Conservation (phyloP, 2,797 vertebrate genomes). For the Lacerta viridis region DNA sequence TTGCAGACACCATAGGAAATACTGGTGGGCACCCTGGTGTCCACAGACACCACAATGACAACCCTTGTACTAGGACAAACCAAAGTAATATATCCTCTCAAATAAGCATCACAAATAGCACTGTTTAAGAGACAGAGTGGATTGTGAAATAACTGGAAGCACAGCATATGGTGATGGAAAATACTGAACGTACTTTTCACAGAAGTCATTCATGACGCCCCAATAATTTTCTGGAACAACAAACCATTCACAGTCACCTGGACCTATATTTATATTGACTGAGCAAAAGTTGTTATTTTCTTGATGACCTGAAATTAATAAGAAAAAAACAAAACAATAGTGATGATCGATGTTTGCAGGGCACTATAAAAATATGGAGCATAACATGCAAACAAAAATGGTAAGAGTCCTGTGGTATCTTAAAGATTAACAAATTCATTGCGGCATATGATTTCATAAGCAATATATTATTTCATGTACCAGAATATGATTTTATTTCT, state of each 20-base stretch:
- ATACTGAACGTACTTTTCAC: slow-evolving; percentile 92
- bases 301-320: slow-evolving; percentile 90
- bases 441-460: slow-evolving; percentile 3
- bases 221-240: slow-evolving; percentile 97
- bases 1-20: too few species aligned
- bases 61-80: not conserved
- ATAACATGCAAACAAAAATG: not conserved
- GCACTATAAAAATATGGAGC: not conserved
- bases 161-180: not conserved
- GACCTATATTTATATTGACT: slow-evolving; percentile 99
- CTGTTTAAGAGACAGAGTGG: slow-evolving; percentile 5
- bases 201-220: slow-evolving; percentile 96
- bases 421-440: slow-evolving; percentile 2
- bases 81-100: not conserved
- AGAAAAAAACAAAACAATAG: slow-evolving; percentile 51
- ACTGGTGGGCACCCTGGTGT: too few species aligned
- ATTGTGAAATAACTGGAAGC: not conserved
- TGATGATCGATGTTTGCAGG: slow-evolving; percentile 24
- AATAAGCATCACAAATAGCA: slow-evolving; percentile 3
- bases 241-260: slow-evolving; percentile 99
- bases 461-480: not conserved
- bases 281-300: slow-evolving; percentile 99
- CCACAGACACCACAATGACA: too few species aligned
- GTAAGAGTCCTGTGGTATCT: not conserved
- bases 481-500: not conserved